These are phyloP conservation scores for Epistrophe grossulariae DNA, from an alignment of 2,888 invertebrate genomes.

Conservation along the genomic window DNA sequence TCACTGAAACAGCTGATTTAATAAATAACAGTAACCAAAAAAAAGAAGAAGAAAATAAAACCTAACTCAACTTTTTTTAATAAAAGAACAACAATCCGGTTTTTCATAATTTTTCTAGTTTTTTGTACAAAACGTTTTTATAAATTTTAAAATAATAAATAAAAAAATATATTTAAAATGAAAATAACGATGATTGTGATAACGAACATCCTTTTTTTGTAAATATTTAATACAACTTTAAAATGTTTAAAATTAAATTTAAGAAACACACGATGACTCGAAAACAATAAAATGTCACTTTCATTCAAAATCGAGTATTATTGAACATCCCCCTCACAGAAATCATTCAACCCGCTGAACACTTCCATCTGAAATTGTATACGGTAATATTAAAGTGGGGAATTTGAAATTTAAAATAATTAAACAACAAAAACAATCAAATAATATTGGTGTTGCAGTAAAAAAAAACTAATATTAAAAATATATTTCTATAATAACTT, in stretches of 20 bases:
- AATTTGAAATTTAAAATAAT: neutral
- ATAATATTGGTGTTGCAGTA: neutral
- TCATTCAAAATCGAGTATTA: slow-evolving; percentile 49
- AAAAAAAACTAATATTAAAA: slow-evolving; percentile 1
- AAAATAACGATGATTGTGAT: slow-evolving; percentile 66
- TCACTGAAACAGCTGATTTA: slow-evolving; percentile 78
- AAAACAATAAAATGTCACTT: slow-evolving; percentile 66
- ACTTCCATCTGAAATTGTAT: slow-evolving; percentile 6
- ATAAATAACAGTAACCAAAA: slow-evolving; percentile 41
- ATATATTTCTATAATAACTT: slow-evolving; percentile 21
- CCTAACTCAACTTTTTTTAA: slow-evolving; percentile 33
- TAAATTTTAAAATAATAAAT: slow-evolving; percentile 7
- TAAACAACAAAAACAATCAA: neutral
- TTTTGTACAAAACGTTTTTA: slow-evolving; percentile 74
- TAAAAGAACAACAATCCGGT: slow-evolving; percentile 35
- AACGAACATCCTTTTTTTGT: slow-evolving; percentile 45
- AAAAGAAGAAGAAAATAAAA: slow-evolving; percentile 28
- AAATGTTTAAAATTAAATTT: neutral
- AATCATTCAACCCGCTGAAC: slow-evolving; percentile 21
- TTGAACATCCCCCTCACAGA: slow-evolving; percentile 24
- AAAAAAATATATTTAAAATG: neutral
- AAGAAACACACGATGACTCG: slow-evolving; percentile 39
- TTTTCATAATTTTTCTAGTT: slow-evolving; percentile 60
- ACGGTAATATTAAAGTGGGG: neutral
- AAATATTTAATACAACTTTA: slow-evolving; percentile 26